These are phyloP conservation scores for Pipistrellus kuhlii DNA, from an alignment of 2,797 vertebrate species.

Conservation along the genomic window DNA sequence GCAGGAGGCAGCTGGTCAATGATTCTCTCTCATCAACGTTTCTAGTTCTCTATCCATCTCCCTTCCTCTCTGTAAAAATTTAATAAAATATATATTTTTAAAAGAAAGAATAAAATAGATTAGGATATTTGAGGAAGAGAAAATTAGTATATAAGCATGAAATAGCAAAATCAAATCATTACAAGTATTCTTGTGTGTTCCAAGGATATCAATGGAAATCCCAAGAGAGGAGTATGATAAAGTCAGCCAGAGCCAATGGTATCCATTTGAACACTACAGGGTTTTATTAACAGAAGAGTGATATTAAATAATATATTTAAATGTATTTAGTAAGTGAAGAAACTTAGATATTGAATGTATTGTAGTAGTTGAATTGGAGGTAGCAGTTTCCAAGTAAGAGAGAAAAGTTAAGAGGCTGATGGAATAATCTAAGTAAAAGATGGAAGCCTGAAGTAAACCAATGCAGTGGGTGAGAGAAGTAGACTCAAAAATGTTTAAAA, in stretches of 20 bases:
- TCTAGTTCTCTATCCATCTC: too few species aligned
- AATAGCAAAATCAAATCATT: neutral
- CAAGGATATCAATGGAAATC: neutral
- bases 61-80: too few species aligned
- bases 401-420: neutral
- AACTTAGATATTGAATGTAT: neutral
- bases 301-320: neutral
- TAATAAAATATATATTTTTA: neutral
- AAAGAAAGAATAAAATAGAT: neutral
- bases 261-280: neutral
- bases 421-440: neutral
- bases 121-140: neutral
- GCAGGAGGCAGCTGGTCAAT: too few species aligned
- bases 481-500: neutral
- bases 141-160: neutral
- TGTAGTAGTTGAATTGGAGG: neutral
- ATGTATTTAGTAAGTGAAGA: neutral
- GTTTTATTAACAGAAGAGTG: neutral
- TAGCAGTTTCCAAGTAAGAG: neutral
- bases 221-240: neutral
- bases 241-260: neutral
- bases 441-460: neutral
- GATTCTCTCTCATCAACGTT: too few species aligned
- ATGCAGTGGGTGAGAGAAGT: neutral
- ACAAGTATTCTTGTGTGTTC: neutral